Conservation (phyloP, 2,888 invertebrate genomes). For the Hemithea aestivaria region DNA sequence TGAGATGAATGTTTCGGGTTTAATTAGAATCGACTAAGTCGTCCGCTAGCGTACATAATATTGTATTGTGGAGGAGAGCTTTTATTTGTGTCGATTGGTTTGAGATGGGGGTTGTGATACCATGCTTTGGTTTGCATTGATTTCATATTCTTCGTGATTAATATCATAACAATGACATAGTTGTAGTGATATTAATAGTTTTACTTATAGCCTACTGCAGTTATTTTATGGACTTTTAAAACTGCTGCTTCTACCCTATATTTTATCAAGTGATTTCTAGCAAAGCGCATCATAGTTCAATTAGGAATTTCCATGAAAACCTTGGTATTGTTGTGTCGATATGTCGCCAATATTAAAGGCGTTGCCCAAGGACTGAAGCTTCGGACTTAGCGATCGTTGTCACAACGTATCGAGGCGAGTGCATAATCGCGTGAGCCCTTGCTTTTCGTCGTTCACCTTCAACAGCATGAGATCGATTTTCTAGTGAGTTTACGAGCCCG, state of each 20-base stretch:
- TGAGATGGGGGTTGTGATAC: not conserved
- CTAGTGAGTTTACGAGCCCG: constrained; percentile 45
- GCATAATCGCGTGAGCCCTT: constrained; percentile 43
- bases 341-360: constrained; percentile 27
- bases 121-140: too few species aligned
- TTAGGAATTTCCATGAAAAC: not conserved
- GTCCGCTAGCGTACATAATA: constrained; percentile 30
- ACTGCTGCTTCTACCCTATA: too few species aligned
- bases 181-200: too few species aligned
- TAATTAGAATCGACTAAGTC: constrained; percentile 60
- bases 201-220: too few species aligned
- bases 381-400: constrained; percentile 8
- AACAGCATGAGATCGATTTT: constrained; percentile 49
- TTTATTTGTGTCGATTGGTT: constrained; percentile 7
- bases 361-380: constrained; percentile 36
- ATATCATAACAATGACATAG: too few species aligned
- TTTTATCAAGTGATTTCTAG: too few species aligned
- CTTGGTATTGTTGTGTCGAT: constrained; percentile 3
- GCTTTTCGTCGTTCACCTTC: constrained; percentile 37
- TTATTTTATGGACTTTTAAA: too few species aligned
- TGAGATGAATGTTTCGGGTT: constrained; percentile 58
- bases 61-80: constrained; percentile 9
- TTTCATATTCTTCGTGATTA: too few species aligned
- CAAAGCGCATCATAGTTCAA: not conserved
- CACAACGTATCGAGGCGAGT: constrained; percentile 29